Conservation (phyloP, 2,113 vertebrate genomes). For the Dermatemys mawii region DNA sequence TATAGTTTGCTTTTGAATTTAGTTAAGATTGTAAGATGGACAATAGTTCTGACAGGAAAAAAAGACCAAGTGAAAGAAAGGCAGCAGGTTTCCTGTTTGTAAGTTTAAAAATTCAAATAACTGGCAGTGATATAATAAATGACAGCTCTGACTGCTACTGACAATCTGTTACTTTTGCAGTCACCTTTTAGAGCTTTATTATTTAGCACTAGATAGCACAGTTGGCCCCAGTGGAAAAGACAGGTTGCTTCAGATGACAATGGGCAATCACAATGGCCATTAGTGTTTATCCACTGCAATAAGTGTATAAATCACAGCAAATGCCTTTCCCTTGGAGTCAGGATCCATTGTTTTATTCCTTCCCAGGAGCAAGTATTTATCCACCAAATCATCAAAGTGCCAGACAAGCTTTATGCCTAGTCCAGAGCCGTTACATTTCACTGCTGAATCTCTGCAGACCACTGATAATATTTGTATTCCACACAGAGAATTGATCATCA, state of each 20-base stretch:
- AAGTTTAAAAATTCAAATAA: not conserved
- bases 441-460: not conserved
- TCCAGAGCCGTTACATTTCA: not conserved
- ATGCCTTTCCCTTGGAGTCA: conserved; percentile 49
- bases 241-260: conserved; percentile 50
- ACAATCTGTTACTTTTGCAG: conserved; percentile 9
- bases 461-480: not conserved
- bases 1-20: not conserved
- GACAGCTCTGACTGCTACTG: not conserved
- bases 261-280: conserved; percentile 33
- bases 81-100: not conserved
- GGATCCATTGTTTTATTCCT: conserved; percentile 50
- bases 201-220: conserved; percentile 26
- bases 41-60: conserved; percentile 27
- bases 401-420: not conserved
- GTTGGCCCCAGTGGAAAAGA: conserved; percentile 4
- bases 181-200: conserved; percentile 22
- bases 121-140: not conserved
- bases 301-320: conserved; percentile 67
- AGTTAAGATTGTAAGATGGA: not conserved
- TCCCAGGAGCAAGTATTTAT: conserved; percentile 35
- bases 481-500: not conserved
- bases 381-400: conserved; percentile 13
- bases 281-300: conserved; percentile 58
- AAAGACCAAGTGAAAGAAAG: not conserved